Base-by-base conservation (phyloP, 2,888 invertebrate species). In the Candidula unifasciata region DNA sequence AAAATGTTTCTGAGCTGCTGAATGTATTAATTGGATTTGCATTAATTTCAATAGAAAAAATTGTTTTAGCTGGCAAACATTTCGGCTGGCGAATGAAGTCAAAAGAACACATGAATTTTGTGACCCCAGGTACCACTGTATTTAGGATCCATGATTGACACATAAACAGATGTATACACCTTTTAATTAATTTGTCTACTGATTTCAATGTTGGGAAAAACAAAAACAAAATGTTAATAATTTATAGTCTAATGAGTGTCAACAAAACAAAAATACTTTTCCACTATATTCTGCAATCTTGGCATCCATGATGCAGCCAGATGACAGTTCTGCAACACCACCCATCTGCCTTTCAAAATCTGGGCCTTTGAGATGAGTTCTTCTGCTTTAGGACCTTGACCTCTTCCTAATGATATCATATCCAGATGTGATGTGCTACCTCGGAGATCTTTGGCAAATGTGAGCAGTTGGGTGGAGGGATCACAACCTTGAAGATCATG, bases 251-350 rank as follows among this genome's bases (percentile, higher is more conserved):
- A 64, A 6, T 44, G 6, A n/a, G 8, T 71, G 35, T 37, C 24
- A 71, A 44, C 5, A 30, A 52, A 13, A 44, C 30, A 54, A 30
- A 74, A 27, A 54, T 66, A 93, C 93, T 90, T 91, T 84, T 93
- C 93, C 10, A 93, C 93, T 68, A 93, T 90, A 30, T 90, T 86
- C 85, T 93, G 93, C 35, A 93, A 89, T 84, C 88, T 88, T 0
- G 93, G 93, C 93, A 93, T 93, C 93, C 93, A 93, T 18, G 93
- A 93, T 13, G 93, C 93, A 8, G 93, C 93, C 6, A 94, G 89
- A 87, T 94, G 93, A 87, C 93, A 94, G 88, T 94, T 94, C 88
- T 94, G 93, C 33, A 94, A 88, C 89, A 94, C 94, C 74, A 94
- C 91, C 94, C 94, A 94, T 80, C 93, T 88, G 8, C 93, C 93